Conservation (phyloP, 2,797 vertebrate species). For the Argyrosomus regius region DNA sequence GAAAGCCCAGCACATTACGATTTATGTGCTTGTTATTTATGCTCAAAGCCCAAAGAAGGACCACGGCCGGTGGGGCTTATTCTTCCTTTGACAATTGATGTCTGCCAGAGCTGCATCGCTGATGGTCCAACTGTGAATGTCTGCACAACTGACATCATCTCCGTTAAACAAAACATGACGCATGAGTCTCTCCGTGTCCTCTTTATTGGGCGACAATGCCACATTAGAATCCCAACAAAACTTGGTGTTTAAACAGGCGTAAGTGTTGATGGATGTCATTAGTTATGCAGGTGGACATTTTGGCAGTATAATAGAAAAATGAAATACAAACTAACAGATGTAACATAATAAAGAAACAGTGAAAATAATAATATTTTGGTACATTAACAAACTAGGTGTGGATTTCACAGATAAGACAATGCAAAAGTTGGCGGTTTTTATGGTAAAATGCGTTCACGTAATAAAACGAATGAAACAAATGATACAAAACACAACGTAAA, state of each 20-base stretch:
- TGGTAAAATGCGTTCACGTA: conserved; percentile 5
- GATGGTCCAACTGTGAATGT: conserved; percentile 15
- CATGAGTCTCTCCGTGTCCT: conserved; percentile 22
- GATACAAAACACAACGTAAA: conserved; percentile 30
- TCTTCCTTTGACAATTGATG: conserved; percentile 52
- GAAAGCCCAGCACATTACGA: conserved; percentile 29
- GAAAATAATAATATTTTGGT: conserved; percentile 39
- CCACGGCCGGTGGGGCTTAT: conserved; percentile 16
- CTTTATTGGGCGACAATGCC: conserved; percentile 62
- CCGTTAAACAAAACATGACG: conserved; percentile 32
- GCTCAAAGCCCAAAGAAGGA: conserved; percentile 51
- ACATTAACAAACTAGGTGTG: conserved; percentile 21
- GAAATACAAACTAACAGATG: conserved; percentile 20
- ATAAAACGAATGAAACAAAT: conserved; percentile 13
- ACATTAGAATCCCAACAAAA: conserved; percentile 17
- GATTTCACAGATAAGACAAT: not conserved
- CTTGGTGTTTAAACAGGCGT: conserved; percentile 9
- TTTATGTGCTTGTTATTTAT: conserved; percentile 53
- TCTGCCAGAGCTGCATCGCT: conserved; percentile 49
- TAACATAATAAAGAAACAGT: conserved; percentile 16
- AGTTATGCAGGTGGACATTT: not conserved
- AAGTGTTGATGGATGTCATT: conserved; percentile 8
- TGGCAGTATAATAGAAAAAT: conserved; percentile 30
- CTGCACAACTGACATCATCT: conserved; percentile 32
- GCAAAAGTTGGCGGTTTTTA: conserved; percentile 17